phyloP scores from a whole-genome alignment of 1,140 invertebrate species.

The Anthonomus grandis region DNA sequence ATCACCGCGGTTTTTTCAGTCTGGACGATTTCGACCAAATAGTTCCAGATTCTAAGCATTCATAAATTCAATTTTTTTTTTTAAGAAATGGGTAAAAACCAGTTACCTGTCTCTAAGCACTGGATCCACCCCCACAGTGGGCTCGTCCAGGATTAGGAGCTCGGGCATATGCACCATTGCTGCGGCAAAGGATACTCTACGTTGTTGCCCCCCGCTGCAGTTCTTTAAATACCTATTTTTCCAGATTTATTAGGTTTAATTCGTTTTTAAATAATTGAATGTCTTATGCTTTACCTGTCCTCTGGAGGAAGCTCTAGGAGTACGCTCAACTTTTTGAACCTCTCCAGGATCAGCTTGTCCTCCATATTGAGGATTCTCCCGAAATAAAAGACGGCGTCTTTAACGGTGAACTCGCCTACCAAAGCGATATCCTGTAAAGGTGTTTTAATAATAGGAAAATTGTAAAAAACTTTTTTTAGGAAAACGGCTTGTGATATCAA shows the following conservation, averaged over 20 bases:
- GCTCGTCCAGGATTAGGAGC: constrained; percentile 87
- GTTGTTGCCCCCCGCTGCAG: constrained; percentile 84
- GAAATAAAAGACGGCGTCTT: constrained; percentile 84
- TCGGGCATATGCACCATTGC: constrained; percentile 85
- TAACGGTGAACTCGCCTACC: constrained; percentile 81
- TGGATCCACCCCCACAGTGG: constrained; percentile 89
- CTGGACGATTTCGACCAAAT: constrained; percentile 70
- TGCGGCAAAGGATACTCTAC: constrained; percentile 81
- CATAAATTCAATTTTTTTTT: not conserved
- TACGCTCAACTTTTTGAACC: constrained; percentile 65
- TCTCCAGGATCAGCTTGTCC: constrained; percentile 59
- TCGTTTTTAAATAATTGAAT: too few species aligned
- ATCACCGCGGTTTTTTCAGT: constrained; percentile 69
- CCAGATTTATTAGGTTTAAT: too few species aligned
- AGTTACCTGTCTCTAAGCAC: constrained; percentile 75
- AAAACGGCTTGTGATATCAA: too few species aligned
- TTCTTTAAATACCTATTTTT: constrained; percentile 56
- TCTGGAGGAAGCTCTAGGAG: constrained; percentile 71
- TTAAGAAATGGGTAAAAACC: too few species aligned
- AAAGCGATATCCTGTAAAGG: constrained; percentile 76
- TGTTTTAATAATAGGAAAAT: not conserved
- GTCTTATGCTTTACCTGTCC: constrained; percentile 46
- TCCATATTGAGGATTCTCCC: constrained; percentile 81
- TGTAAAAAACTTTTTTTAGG: too few species aligned
- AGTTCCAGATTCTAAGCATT: constrained; percentile 80